Conservation (phyloP, 2,888 invertebrate species). For the Ellobium chinense region DNA sequence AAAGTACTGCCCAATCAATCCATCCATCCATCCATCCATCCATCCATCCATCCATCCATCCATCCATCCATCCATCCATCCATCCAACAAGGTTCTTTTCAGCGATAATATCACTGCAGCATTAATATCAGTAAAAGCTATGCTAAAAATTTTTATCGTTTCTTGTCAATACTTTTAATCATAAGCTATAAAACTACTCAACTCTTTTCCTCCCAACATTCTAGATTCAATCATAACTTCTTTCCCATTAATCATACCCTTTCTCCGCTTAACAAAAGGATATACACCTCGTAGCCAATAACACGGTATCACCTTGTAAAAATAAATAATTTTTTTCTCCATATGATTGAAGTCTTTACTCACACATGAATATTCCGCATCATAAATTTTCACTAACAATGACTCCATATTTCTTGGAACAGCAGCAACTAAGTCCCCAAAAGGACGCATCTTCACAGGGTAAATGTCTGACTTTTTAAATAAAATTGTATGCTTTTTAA, state of each 20-base stretch:
- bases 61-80: too few species aligned
- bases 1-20: too few species aligned
- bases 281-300: not conserved
- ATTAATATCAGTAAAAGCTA: too few species aligned
- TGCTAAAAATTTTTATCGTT: too few species aligned
- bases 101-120: too few species aligned
- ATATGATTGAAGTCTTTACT: slow-evolving; percentile 4
- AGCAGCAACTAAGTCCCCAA: not conserved
- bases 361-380: not conserved
- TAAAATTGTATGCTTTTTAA: slow-evolving; percentile 5
- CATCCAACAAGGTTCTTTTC: too few species aligned
- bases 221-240: not conserved
- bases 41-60: too few species aligned
- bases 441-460: not conserved
- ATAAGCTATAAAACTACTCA: not conserved
- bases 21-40: too few species aligned
- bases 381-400: not conserved
- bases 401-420: not conserved
- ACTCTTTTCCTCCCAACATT: not conserved
- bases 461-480: slow-evolving; percentile 8
- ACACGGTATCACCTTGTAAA: not conserved
- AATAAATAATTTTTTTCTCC: not conserved
- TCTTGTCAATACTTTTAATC: too few species aligned
- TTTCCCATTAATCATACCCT: not conserved
- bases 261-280: not conserved